Base-by-base conservation (phyloP, 2,113 vertebrate genomes). In the Thomomys bottae region DNA sequence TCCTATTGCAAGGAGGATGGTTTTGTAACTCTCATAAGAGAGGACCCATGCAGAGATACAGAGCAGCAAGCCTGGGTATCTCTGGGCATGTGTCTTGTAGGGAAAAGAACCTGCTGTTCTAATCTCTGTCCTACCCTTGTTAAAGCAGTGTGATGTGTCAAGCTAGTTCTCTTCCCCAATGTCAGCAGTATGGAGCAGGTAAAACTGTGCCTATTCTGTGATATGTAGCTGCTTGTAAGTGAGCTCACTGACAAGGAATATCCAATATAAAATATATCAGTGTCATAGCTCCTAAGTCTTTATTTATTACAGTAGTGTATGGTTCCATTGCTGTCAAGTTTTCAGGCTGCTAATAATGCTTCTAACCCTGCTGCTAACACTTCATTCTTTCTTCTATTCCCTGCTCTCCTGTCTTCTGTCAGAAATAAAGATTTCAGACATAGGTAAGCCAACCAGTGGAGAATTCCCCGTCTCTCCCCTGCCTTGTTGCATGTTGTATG, bases 361-460 rank as follows among this genome's bases (percentile, higher is more conserved):
- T 96, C 96, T 91, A 97, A 97, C 96, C 96, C 96, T 96, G 92
- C 97, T 96, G 96, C 97, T 98, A 98, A 98, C 98, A 95, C 98
- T 96, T 98, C 96, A 64, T 98, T 97, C 97, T 98, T 97, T 97
- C 97, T 98, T 97, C 97, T 97, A 72, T 98, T 97, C 97, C 98
- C 98, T 98, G 98, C 98, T 97, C 97, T 98, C 98, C 97, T 97
- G 97, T 97, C 98, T 98, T 97, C 97, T 98, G 97, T 98, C 98
- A 99, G 99, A 99, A 99, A 99, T 99, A 99, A 99, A 99, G 99
- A 99, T 99, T 99, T 99, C 99, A 99, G 99, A 98, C 99, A 99
- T 98, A 99, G 99, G 99, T 99, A 99, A 99, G 99, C 97, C 94
- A 97, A 96, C 96, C 96, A 95, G 96, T 94, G 94, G 96, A 97